A percentile compares a stretch with the other conserved stretches of the same genome.
phyloP scores from a whole-genome alignment of 2,113 vertebrate species.

The Tiliqua scincoides region DNA sequence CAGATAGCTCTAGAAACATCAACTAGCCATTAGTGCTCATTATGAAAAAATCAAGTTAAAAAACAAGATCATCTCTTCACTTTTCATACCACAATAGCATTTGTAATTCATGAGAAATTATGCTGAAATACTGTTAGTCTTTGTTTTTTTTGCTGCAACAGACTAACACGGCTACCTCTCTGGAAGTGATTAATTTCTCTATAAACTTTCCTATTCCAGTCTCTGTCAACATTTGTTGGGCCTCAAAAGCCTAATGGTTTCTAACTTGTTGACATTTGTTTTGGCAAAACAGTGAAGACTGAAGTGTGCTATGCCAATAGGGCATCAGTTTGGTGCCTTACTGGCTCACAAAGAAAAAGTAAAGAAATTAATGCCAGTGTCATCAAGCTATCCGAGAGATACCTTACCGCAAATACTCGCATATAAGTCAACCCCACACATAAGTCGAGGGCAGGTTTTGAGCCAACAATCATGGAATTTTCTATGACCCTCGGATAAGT shows the following conservation, averaged over 20 bases:
- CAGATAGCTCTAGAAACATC: neutral
- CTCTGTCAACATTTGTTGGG: conserved; percentile 25
- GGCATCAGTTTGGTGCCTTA: conserved; percentile 40
- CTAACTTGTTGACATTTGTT: conserved; percentile 55
- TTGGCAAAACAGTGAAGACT: conserved; percentile 54
- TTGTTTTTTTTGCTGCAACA: too few species aligned
- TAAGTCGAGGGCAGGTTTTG: too few species aligned
- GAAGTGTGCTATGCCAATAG: conserved; percentile 54
- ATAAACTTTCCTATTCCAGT: conserved; percentile 26
- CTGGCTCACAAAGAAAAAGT: conserved; percentile 47
- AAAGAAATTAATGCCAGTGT: conserved; percentile 48
- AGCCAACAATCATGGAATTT: too few species aligned
- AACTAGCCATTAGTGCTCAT: neutral
- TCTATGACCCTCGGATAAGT: too few species aligned
- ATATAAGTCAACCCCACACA: too few species aligned
- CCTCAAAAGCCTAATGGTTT: conserved; percentile 35
- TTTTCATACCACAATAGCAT: neutral
- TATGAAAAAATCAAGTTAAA: neutral
- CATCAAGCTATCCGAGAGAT: conserved; percentile 46
- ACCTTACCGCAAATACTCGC: too few species aligned
- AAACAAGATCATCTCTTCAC: neutral
- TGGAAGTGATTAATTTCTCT: too few species aligned
- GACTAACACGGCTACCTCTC: too few species aligned
- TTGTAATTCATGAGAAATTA: too few species aligned
- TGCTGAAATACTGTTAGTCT: too few species aligned